Conservation (phyloP, 2,113 vertebrate species). For the Eulacestoma nigropectus region DNA sequence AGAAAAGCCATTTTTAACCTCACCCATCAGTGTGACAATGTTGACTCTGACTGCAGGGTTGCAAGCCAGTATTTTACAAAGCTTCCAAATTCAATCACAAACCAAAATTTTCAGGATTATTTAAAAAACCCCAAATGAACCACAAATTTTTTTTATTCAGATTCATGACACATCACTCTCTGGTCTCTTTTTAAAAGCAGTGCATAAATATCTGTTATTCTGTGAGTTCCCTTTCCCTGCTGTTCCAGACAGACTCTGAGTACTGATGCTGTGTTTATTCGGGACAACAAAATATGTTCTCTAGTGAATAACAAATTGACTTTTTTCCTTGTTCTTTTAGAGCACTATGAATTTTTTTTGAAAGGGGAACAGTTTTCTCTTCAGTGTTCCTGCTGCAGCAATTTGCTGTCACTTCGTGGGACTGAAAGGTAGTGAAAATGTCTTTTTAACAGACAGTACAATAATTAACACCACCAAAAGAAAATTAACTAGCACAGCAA, state of each 20-base stretch:
- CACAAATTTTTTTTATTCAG: neutral
- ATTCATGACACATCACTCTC: neutral
- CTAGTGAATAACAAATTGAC: constrained; percentile 71
- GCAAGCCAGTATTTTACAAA: neutral
- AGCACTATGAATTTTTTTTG: constrained; percentile 67
- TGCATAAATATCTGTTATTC: constrained; percentile 62
- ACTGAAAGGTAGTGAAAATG: neutral
- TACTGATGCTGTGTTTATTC: constrained; percentile 68
- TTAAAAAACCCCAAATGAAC: neutral
- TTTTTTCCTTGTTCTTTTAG: constrained; percentile 68
- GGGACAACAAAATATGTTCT: constrained; percentile 72
- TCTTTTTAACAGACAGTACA: constrained; percentile 5
- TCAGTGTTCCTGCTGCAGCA: neutral
- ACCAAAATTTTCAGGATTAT: neutral
- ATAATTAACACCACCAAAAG: constrained; percentile 18
- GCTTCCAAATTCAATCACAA: neutral
- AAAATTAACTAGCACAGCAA: neutral
- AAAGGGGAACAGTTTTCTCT: constrained; percentile 13
- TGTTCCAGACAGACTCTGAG: constrained; percentile 47
- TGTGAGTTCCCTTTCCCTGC: constrained; percentile 27
- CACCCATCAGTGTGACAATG: neutral
- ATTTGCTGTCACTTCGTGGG: neutral
- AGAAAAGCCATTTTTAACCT: neutral
- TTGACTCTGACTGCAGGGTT: neutral
- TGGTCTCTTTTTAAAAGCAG: constrained; percentile 37